These are phyloP conservation scores for Thamnophis elegans DNA, from an alignment of 2,797 vertebrate species.

Conservation along the genomic window DNA sequence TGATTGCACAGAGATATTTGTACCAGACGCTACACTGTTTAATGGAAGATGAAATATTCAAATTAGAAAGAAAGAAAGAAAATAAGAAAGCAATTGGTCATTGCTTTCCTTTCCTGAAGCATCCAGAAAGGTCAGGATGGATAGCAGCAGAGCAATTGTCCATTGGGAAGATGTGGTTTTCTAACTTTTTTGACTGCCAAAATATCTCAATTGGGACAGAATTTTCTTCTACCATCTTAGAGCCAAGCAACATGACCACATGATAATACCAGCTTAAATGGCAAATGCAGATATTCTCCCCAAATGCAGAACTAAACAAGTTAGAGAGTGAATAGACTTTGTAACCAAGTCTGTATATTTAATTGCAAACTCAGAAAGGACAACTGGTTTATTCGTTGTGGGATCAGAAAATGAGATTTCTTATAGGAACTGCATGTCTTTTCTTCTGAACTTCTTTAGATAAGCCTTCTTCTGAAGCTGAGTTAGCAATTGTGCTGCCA, in stretches of 20 bases:
- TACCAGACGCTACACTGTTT: no score
- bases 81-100: neutral
- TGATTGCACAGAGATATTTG: no score
- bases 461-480: neutral
- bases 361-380: neutral
- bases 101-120: neutral
- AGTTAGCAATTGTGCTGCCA: constrained; percentile 6
- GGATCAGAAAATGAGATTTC: neutral
- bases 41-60: no score
- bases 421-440: neutral
- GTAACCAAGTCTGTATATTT: neutral
- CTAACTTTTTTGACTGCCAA: neutral
- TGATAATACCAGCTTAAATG: neutral
- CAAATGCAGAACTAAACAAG: neutral
- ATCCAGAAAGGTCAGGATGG: neutral
- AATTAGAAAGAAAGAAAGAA: neutral
- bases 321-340: neutral
- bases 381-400: neutral
- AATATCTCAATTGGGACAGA: neutral
- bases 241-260: neutral
- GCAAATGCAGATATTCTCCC: neutral
- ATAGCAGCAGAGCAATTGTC: neutral
- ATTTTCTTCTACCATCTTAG: neutral
- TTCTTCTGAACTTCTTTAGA: neutral
- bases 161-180: neutral